Conservation (phyloP, 1,140 invertebrate genomes). For the Camponotus floridanus region DNA sequence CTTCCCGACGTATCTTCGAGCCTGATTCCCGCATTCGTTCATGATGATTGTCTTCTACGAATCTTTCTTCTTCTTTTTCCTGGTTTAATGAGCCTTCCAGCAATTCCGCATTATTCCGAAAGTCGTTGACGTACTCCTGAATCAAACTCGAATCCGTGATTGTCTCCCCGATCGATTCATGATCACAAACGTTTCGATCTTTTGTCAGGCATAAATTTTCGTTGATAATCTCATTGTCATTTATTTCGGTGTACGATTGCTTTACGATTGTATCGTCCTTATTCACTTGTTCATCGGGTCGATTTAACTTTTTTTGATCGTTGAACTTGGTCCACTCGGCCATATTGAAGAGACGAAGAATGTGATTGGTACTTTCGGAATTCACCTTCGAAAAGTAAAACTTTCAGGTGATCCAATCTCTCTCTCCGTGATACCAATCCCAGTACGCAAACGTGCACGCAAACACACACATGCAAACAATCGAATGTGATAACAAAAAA, state of each 20-base stretch:
- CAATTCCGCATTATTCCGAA: background rate
- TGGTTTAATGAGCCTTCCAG: conserved; percentile 29
- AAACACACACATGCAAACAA: conserved; percentile 11
- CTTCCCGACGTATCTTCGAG: conserved; percentile 76
- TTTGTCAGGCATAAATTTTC: background rate
- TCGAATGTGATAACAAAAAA: conserved; percentile 21
- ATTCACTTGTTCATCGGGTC: conserved; percentile 42
- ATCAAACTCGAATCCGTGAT: conserved; percentile 52
- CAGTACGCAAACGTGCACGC: conserved; percentile 27
- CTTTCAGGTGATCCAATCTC: background rate
- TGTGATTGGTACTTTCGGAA: background rate
- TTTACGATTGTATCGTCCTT: background rate
- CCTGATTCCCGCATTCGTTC: conserved; percentile 66
- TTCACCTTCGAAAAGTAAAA: conserved; percentile 1
- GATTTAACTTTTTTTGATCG: conserved; percentile 70
- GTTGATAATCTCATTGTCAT: background rate
- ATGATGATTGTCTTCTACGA: conserved; percentile 34
- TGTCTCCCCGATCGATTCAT: conserved; percentile 9
- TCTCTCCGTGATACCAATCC: background rate
- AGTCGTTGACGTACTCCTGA: background rate
- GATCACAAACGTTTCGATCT: conserved; percentile 21
- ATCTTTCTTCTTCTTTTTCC: conserved; percentile 46
- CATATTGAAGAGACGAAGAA: conserved; percentile 68
- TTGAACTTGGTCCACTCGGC: conserved; percentile 82
- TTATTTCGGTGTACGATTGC: background rate